Percentiles rank a stretch among this genome's conserved stretches.
phyloP scores from a whole-genome alignment of 2,797 vertebrate genomes.

The Hydrolagus colliei region DNA sequence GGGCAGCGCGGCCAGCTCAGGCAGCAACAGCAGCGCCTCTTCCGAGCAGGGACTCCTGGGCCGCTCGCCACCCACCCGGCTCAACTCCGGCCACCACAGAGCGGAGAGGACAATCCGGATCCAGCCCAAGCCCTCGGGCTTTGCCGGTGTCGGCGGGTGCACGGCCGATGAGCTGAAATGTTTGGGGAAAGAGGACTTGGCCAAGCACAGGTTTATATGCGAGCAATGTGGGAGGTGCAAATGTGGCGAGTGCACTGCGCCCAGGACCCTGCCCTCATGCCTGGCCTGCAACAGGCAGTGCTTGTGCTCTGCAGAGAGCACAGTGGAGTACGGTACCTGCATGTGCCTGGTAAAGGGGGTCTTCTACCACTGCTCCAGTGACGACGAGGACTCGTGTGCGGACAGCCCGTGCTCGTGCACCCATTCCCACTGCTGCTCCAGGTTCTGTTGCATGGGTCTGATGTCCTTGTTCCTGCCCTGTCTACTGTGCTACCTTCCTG shows the following conservation, averaged over 20 bases:
- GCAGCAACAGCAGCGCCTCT: constrained; percentile 81
- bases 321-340: constrained; percentile 88
- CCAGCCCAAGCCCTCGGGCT: constrained; percentile 69
- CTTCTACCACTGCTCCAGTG: constrained; percentile 95
- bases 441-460: constrained; percentile 91
- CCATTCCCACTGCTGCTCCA: constrained; percentile 83
- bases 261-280: constrained; percentile 77
- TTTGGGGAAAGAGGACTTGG: constrained; percentile 63
- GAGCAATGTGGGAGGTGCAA: constrained; percentile 93
- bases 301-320: constrained; percentile 84
- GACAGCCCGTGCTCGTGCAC: constrained; percentile 92
- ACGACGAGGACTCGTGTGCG: constrained; percentile 83
- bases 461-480: constrained; percentile 84
- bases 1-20: constrained; percentile 83
- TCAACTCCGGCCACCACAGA: constrained; percentile 50
- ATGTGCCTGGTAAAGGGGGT: constrained; percentile 93
- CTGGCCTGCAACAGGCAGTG: constrained; percentile 85
- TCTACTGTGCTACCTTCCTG: constrained; percentile 88
- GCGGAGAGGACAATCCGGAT: constrained; percentile 69
- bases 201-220: constrained; percentile 85
- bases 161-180: constrained; percentile 69
- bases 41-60: constrained; percentile 82
- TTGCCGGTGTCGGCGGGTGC: constrained; percentile 47
- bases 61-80: constrained; percentile 65
- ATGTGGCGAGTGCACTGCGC: constrained; percentile 82